Evolutionary conservation across 1,140 invertebrate species (phyloP), one percentile per base, ranked within the genome.

Genomic region (Danaus melanippus): DNA sequence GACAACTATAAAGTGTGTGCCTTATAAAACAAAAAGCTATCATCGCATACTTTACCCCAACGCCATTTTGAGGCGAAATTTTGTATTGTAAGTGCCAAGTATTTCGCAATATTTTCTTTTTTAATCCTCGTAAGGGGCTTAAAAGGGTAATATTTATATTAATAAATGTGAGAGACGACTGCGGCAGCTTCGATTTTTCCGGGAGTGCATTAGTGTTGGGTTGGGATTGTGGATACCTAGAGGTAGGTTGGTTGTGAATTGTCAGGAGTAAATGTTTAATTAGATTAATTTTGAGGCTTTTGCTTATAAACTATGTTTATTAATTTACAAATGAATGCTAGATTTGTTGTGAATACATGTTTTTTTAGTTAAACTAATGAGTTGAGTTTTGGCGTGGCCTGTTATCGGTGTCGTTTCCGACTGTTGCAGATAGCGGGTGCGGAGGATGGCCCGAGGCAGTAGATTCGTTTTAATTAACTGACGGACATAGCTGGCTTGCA

Each of bases 61-160:
- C 86, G 86, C 86, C 86, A 87, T 87, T 87, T 87, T 87, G 86
- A 87, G 83, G 84, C 86, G 79, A 87, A 87, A 86, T 86, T 84
- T 85, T 83, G 73, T 85, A 82, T 72, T 84, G 84, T 87, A 85
- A 86, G 84, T 87, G 84, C 82, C 84, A 87, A 84, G 81, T 87
- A 86, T 87, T 87, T 87, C 69, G 83, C 80, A 84, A 84, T 86
- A 85, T 79, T 84, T 80, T 81, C 62, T 53, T 71, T 76, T 71
- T 50, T 66, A 53, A 60, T 64, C 63, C 64, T 73, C 46, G 46
- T 55, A 50, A 54, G 67, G 71, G 60, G 60, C 76, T 62, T 60
- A 50, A 61, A 45, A 62, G 50, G 53, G 64, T 62, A 62, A 62
- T 69, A 69, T 66, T 57, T 56, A 61, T 60, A 65, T 66, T 15